Base-by-base conservation (phyloP, 2,888 invertebrate genomes). In the Eilema griseolum region DNA sequence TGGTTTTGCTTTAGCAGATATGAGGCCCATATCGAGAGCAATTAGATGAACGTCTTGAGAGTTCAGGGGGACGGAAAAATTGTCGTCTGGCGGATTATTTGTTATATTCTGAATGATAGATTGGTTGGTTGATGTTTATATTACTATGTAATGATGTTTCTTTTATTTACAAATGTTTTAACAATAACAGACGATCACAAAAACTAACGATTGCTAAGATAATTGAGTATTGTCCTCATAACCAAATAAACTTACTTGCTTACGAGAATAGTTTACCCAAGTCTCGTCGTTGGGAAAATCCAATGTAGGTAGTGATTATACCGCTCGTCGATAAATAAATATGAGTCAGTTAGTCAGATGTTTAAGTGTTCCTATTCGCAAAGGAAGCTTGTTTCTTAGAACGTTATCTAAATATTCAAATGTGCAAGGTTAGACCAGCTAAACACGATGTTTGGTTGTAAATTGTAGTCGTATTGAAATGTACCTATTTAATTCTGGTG, bases 21-120 rank as follows among this genome's bases (percentile, higher is more conserved):
- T n/a, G n/a, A n/a, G n/a, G n/a, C n/a, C n/a, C n/a, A n/a, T n/a
- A 92, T 92, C 90, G 90, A 89, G 88, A 87, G 85, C 89, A 89
- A 89, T n/a, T 91, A 91, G 90, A 88, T 91, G 88, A 89, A 88
- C 87, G 86, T 86, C 88, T 90, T 86, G 84, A 86, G 84, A 86
- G 88, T 85, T 84, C 82, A 82, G 78, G 79, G 82, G 78, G 78
- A 77, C 78, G 69, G 72, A 75, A 72, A 82, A 72, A 79, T 77
- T 68, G 74, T 67, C 62, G 66, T 70, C 71, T 72, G 37, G 59
- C 63, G 65, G 56, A 72, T 71, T 67, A 24, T 71, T 67, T 62
- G 72, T 66, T 61, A 59, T n/a, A 60, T 66, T 57, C 66, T 31
- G 52, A 56, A 61, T 71, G 64, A 67, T 71, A 62, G 26, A 65